Evolutionary conservation across 2,888 invertebrate species (phyloP), one percentile per base, ranked within the genome.

Genomic region (Chirona hameri): DNA sequence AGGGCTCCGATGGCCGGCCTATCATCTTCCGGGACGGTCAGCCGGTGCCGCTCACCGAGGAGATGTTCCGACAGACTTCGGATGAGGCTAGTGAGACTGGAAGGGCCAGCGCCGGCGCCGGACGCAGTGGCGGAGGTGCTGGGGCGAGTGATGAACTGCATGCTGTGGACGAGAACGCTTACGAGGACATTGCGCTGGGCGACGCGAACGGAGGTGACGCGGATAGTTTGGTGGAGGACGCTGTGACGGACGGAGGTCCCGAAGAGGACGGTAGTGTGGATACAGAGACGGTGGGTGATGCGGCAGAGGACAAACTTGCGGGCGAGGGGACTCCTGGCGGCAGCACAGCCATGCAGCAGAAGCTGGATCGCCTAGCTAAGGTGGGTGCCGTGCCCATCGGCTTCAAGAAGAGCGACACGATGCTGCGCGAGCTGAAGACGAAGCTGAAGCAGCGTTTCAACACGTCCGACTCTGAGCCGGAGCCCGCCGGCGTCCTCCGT

Each of bases 391-490:
- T 84, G 15, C 83, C 85, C 15, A 72, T 85, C 27, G 85, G 85
- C 15, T 84, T 83, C 31, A 81, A 82, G 27, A 84, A 85, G 21
- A 84, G 84, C 48, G 86, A 86, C 55, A 84, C 85, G 76, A 85
- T 86, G 85, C 85, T 86, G 48, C 84, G 84, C 1, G 86, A 86
- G 82, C 80, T 86, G 48, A 86, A 86, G 81, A 72, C 84, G 14
- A 86, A 86, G 39, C 80, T 86, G 55, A 83, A 84, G 81, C 82
- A 84, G 14, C 85, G 82, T 55, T 85, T 85, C 81, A 83, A 81
- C 80, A 57, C 83, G 7, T 72, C 69, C n/a, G 83, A 83, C 21
- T 72, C 31, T 5, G 82, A 82, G 27, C 82, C 82, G 9, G 83
- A 82, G 14, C 81, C 81, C 12, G 82, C 27, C 14, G n/a, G 3